Conservation (phyloP, 2,888 invertebrate species). For the Aporophyla nigra region DNA sequence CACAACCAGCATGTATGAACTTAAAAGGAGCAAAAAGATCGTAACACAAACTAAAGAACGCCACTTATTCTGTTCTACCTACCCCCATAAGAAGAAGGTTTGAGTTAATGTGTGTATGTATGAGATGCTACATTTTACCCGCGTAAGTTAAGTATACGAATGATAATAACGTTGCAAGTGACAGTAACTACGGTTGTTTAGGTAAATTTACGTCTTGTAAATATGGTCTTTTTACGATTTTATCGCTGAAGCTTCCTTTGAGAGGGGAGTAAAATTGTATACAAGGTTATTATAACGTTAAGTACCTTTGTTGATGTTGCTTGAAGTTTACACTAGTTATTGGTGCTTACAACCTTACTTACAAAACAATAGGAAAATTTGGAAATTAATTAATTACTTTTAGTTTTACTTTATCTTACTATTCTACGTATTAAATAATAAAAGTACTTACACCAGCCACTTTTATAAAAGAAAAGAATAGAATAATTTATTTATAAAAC, state of each 20-base stretch:
- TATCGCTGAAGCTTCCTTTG: conserved; percentile 54
- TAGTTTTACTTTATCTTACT: not conserved
- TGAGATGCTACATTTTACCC: conserved; percentile 34
- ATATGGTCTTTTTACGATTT: conserved; percentile 54
- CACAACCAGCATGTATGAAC: not conserved
- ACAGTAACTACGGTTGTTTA: conserved; percentile 38
- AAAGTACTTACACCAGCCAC: not conserved
- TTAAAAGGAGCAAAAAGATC: not conserved
- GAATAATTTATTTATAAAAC: no score
- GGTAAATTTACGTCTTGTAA: conserved; percentile 50
- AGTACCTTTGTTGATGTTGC: not conserved
- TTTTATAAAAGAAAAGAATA: not conserved
- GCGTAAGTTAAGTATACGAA: not conserved
- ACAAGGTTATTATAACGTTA: conserved; percentile 13
- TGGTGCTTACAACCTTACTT: not conserved
- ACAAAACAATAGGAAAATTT: not conserved
- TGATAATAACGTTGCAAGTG: conserved; percentile 25
- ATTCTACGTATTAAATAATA: not conserved
- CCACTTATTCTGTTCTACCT: not conserved
- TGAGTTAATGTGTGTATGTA: not conserved
- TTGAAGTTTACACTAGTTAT: conserved; percentile 16
- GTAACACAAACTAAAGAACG: not conserved
- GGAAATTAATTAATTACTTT: not conserved
- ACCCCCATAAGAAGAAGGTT: not conserved
- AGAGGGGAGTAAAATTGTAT: conserved; percentile 14